Evolutionary conservation across 2,888 invertebrate genomes (phyloP), one percentile per base, ranked within the genome.

Genomic region (Callosobruchus maculatus): DNA sequence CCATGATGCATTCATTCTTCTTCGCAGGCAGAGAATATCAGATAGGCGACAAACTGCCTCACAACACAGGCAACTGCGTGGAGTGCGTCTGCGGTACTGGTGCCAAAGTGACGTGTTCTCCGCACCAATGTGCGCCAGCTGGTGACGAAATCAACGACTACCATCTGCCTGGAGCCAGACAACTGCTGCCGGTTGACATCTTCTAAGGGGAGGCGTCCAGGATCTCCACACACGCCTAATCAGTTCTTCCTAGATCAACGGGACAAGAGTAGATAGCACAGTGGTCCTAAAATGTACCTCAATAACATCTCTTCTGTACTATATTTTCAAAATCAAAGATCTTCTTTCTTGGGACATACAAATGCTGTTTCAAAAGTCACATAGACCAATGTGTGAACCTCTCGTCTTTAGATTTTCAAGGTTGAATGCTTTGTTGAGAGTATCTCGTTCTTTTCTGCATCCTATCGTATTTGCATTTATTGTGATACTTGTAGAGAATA

Each of bases 21-120:
- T 26, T 26, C 13, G 18, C 87, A 92, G 92, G 92, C 76, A 88
- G 89, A 76, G 87, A 89, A 80, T 93, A 93, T 84, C 89, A 89
- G 82, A 89, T 91, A 78, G 93, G 92, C 67, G 91, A 92, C 82
- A 88, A 90, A 78, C 87, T 93, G 79, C 92, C 92, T 13, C 91
- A 92, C 84, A 90, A 91, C 81, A 92, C 92, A 73, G 93, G 92
- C 80, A 92, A 92, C 84, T 93, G 93, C 85, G 88, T 92, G 79
- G 92, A 92, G 84, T 93, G 93, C 85, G 89, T 91, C 83, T 93
- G 93, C 85, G 91, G 90, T 77, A 87, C 88, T 77, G 91, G 90
- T 75, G 90, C 86, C 0, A 86, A 86, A 78, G 84, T 87, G 49
- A 85, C 86, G 71, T 87, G 87, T 79, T 87, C 86, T 9, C 87